These are phyloP conservation scores for Chaenocephalus aceratus DNA, from an alignment of 2,113 vertebrate genomes.

Conservation along the genomic window DNA sequence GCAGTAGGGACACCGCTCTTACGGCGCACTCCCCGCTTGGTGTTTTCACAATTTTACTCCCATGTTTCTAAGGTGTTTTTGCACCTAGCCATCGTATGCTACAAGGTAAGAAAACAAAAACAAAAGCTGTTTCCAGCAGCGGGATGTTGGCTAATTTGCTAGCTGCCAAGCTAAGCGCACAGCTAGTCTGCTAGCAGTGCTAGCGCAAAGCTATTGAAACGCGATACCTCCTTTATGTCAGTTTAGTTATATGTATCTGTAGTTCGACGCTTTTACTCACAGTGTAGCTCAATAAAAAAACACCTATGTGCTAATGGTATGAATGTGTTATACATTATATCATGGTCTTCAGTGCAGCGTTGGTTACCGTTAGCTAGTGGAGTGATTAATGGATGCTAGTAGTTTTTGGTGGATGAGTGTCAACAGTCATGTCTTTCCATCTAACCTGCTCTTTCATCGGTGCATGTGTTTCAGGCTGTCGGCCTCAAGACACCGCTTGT, in stretches of 20 bases:
- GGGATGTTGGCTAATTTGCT: constrained; percentile 38
- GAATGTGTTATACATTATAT: not conserved
- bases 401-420: not conserved
- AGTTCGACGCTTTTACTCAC: fast-evolving
- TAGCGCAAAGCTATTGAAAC: constrained; percentile 19
- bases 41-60: not conserved
- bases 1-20: constrained; percentile 66
- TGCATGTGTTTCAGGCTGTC: constrained; percentile 35
- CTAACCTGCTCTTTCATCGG: constrained; percentile 22
- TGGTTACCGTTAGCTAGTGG: constrained; percentile 7
- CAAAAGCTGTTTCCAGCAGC: constrained; percentile 34
- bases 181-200: constrained; percentile 61
- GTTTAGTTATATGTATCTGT: not conserved
- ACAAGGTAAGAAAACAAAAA: constrained; percentile 60
- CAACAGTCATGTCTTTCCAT: not conserved
- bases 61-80: constrained; percentile 16
- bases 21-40: constrained; percentile 30
- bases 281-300: not conserved
- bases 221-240: not conserved
- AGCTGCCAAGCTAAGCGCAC: constrained; percentile 53
- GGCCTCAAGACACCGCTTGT: constrained; percentile 16
- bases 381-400: constrained; percentile 39
- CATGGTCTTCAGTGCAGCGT: not conserved
- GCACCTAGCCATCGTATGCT: not conserved
- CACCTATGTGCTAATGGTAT: not conserved